Base-by-base conservation (phyloP, 2,113 vertebrate genomes). In the Chloebia gouldiae region DNA sequence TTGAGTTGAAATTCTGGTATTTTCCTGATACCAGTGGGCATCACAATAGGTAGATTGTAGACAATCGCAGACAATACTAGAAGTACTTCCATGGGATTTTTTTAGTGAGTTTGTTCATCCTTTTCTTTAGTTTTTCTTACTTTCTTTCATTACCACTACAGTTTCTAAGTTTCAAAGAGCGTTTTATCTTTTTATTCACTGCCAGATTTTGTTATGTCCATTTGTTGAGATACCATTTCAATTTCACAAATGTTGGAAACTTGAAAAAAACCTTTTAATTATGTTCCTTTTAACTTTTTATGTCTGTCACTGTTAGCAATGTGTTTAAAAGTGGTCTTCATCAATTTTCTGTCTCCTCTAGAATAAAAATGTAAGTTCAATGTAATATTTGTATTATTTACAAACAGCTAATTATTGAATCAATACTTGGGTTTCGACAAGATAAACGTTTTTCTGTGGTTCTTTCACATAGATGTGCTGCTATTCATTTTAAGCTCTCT, bases 11-110 rank as follows among this genome's bases (percentile, higher is more conserved):
- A 15, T 88, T 76, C 10, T 39, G 13, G 10, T 87, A 33, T 44
- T 86, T 77, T 90, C 27, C 12, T 81, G 10, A 35, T 22, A 27
- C 53, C 15, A 45, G 16, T 73, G 75, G 24, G 90, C 10, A 31
- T 66, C 44, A 44, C 5, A 6, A 5, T 50, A 40, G 39, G 39
- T 39, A 39, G 39, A 39, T 39, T 39, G 39, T 39, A 39, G 39
- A 39, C 39, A 39, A 39, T 39, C 11, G 39, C 11, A 39, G 39
- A 39, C 39, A 39, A 39, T 39, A 39, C 39, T 39, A 39, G 39
- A 39, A 39, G 39, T 4, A 0, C 21, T 92, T 60, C 39, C 4
- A 24, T 27, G 1, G 4, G 5, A 0, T 1, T n/a, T 40, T 68
- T 89, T 82, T 25, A 33, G 7, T 73, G 37, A 66, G 5, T 63